phyloP scores from a whole-genome alignment of 1,140 invertebrate genomes.

The Drosophila biarmipes region DNA sequence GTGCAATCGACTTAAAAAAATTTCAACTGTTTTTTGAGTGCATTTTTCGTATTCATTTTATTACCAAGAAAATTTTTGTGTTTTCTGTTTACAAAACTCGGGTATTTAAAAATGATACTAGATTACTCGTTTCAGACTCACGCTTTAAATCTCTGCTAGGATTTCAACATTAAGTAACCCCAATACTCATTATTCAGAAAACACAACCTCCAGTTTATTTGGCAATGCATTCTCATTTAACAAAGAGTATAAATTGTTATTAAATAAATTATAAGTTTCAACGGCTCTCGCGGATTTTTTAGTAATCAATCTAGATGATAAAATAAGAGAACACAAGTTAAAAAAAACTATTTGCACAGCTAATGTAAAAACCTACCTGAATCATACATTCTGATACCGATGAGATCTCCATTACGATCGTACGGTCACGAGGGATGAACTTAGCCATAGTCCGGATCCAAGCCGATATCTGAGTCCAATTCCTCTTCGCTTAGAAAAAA shows the following conservation, averaged over 20 bases:
- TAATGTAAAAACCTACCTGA: background rate
- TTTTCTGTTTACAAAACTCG: too few relatives aligned
- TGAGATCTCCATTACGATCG: constrained; percentile 4
- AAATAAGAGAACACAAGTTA: background rate
- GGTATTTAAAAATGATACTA: too few relatives aligned
- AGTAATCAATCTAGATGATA: background rate
- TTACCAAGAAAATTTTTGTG: too few relatives aligned
- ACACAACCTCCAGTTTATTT: background rate
- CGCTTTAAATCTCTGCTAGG: too few relatives aligned
- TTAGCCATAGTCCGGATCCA: background rate
- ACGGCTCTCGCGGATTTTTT: background rate
- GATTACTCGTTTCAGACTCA: too few relatives aligned
- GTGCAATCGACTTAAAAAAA: too few relatives aligned
- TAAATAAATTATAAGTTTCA: background rate
- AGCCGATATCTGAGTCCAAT: background rate
- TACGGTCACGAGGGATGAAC: constrained; percentile 14
- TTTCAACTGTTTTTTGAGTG: too few relatives aligned
- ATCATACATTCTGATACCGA: background rate
- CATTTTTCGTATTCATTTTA: too few relatives aligned
- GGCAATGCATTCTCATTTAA: background rate
- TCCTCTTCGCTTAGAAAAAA: constrained; percentile 10
- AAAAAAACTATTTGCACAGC: background rate
- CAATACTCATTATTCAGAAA: too few relatives aligned
- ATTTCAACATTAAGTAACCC: too few relatives aligned
- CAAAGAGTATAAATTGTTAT: background rate